A percentile compares a stretch with the other conserved stretches of the same genome.
Conservation (phyloP, 2,113 vertebrate species). For the Chionodraco myersi region DNA sequence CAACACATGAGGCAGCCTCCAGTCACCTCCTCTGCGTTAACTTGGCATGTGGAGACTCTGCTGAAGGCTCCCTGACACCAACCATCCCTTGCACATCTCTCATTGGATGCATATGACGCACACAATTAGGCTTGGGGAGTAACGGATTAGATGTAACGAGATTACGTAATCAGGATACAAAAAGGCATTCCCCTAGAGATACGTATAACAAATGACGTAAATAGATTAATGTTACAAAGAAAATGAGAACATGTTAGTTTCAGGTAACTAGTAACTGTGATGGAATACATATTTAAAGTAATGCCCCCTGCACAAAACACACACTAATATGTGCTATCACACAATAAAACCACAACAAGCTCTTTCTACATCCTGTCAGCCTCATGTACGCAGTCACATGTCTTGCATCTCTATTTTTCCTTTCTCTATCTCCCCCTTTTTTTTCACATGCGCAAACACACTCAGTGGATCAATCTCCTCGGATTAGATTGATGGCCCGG, state of each 20-base stretch:
- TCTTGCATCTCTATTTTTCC: constrained; percentile 12
- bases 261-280: no score
- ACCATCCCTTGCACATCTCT: constrained; percentile 29
- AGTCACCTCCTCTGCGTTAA: constrained; percentile 47
- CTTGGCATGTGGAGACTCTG: constrained; percentile 43
- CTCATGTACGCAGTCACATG: constrained; percentile 27
- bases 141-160: no score
- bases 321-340: constrained; percentile 1
- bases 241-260: no score
- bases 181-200: no score
- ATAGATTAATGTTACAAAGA: no score
- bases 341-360: constrained; percentile 39
- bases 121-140: no score
- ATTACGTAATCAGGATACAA: no score
- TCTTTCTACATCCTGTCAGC: not conserved
- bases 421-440: not conserved
- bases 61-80: constrained; percentile 49
- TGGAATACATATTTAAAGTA: no score
- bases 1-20: constrained; percentile 36
- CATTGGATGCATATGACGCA: constrained; percentile 20
- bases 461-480: constrained; percentile 66
- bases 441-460: constrained; percentile 45
- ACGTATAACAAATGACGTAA: no score
- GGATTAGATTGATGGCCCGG: constrained; percentile 72
- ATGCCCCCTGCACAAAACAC: not conserved